Conservation (phyloP, 2,888 invertebrate species). For the Arctia plantaginis region DNA sequence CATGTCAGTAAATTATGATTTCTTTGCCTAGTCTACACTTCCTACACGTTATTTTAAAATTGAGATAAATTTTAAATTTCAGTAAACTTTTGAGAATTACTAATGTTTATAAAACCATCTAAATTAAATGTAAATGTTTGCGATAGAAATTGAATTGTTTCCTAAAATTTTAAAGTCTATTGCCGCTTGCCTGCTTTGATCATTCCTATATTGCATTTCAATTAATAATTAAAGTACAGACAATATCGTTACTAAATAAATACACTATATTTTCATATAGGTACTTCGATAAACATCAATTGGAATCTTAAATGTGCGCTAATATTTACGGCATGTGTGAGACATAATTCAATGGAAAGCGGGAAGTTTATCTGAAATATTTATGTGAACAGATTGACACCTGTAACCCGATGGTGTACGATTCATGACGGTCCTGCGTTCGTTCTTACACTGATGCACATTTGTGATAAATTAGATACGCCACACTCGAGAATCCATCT, state of each 20-base stretch:
- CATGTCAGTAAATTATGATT: background rate
- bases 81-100: no score
- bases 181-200: background rate
- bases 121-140: background rate
- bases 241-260: background rate
- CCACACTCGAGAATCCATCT: slow-evolving; percentile 74
- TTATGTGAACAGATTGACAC: slow-evolving; percentile 67
- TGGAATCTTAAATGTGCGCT: slow-evolving; percentile 47
- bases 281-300: slow-evolving; percentile 35
- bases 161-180: background rate
- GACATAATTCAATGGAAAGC: slow-evolving; percentile 56
- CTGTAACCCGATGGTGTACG: slow-evolving; percentile 58
- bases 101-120: background rate
- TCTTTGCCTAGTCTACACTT: background rate
- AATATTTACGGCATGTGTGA: slow-evolving; percentile 39
- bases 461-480: slow-evolving; percentile 81
- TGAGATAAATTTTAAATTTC: background rate
- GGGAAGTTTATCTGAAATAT: slow-evolving; percentile 61
- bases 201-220: background rate
- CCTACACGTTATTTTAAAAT: background rate
- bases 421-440: slow-evolving; percentile 41
- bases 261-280: background rate
- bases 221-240: background rate
- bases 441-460: slow-evolving; percentile 65
- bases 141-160: background rate